phyloP scores from a whole-genome alignment of 1,140 invertebrate species.

The Anthonomus grandis region DNA sequence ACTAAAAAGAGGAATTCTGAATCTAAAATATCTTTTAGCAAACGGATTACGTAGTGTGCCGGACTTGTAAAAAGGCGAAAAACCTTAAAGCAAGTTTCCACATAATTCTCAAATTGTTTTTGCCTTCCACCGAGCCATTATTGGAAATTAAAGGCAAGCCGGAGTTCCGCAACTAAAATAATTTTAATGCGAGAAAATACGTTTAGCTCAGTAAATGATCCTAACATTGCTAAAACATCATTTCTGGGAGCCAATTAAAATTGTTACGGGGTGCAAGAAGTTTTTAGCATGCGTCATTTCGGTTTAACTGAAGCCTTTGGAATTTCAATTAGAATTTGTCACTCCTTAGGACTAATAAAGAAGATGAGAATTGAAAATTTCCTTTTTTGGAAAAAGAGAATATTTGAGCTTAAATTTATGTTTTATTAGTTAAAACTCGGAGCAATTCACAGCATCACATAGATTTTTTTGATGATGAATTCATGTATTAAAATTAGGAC shows the following conservation, averaged over 20 bases:
- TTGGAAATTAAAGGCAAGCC: conserved; percentile 24
- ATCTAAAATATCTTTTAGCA: too few relatives aligned
- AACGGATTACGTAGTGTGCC: too few relatives aligned
- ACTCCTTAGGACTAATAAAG: conserved; percentile 43
- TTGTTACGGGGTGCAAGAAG: conserved; percentile 38
- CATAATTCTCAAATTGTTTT: conserved; percentile 13
- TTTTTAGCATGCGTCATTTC: conserved; percentile 40
- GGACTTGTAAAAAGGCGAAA: not conserved
- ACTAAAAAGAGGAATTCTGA: too few relatives aligned
- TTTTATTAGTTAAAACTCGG: too few relatives aligned
- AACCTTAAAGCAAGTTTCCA: conserved; percentile 1
- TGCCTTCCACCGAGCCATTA: conserved; percentile 7
- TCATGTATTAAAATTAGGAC: too few relatives aligned
- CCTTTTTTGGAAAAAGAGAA: too few relatives aligned
- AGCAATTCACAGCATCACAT: too few relatives aligned
- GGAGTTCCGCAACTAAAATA: conserved; percentile 20
- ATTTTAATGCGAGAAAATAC: conserved; percentile 26
- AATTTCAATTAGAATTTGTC: conserved; percentile 49
- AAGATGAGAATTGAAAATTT: conserved; percentile 33
- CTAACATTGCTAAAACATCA: conserved; percentile 30
- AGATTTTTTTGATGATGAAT: too few relatives aligned
- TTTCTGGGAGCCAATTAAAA: conserved; percentile 44
- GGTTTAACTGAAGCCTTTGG: conserved; percentile 39
- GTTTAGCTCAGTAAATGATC: conserved; percentile 24
- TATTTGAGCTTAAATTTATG: too few relatives aligned